A percentile compares a stretch with the other conserved stretches of the same genome.
Evolutionary conservation across 2,888 invertebrate species (phyloP).

Genomic region (Orthosia gracilis): DNA sequence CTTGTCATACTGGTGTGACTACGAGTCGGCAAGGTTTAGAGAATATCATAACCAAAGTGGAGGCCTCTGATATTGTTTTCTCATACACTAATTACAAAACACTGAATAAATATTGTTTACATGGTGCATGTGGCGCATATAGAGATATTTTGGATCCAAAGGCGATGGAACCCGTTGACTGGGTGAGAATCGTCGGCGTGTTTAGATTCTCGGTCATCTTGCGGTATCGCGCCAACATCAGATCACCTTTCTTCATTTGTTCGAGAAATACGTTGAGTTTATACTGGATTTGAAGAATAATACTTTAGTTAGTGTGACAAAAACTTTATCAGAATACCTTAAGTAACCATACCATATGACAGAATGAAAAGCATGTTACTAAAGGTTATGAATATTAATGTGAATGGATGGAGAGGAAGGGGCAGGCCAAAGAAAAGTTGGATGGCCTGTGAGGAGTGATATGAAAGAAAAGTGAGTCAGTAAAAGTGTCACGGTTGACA

Average conservation of each 20-base stretch:
- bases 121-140: conserved; percentile 83
- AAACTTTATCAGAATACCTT: background rate
- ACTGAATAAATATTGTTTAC: conserved; percentile 25
- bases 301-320: background rate
- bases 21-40: too few species aligned
- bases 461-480: too few species aligned
- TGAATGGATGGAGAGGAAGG: too few species aligned
- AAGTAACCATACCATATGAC: too few species aligned
- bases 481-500: too few species aligned
- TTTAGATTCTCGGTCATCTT: conserved; percentile 86
- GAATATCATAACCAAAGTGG: too few species aligned
- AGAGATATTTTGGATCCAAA: conserved; percentile 84
- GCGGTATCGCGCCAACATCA: conserved; percentile 85
- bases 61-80: background rate
- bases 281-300: conserved; percentile 71
- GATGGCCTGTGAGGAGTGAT: too few species aligned
- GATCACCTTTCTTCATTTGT: conserved; percentile 87
- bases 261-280: conserved; percentile 83
- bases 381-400: too few species aligned
- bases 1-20: too few species aligned
- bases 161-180: conserved; percentile 78
- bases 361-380: too few species aligned
- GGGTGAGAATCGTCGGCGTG: conserved; percentile 80
- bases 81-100: background rate
- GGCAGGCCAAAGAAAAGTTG: too few species aligned